Conservation (phyloP, 1,140 invertebrate genomes). For the Whitmania pigra region DNA sequence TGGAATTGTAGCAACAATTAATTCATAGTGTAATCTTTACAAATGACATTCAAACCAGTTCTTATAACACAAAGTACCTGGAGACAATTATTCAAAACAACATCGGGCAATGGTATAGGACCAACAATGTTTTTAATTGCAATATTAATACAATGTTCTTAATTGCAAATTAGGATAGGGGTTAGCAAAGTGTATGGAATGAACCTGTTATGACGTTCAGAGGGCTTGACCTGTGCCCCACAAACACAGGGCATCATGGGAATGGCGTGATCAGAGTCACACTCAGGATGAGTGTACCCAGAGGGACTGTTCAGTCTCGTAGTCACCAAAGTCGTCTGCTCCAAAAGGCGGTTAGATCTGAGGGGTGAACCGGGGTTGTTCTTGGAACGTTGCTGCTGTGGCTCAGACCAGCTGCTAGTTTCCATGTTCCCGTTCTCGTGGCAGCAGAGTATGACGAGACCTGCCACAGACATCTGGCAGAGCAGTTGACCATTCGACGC, state of each 20-base stretch:
- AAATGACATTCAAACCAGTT: too few relatives aligned
- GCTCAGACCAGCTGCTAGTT: background rate
- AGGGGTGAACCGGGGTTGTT: background rate
- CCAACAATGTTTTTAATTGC: too few relatives aligned
- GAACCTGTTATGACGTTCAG: too few relatives aligned
- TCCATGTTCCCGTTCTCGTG: background rate
- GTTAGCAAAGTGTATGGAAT: too few relatives aligned
- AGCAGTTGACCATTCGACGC: conserved; percentile 1
- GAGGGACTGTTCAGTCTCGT: background rate
- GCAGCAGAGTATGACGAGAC: conserved; percentile 2
- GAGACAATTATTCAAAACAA: too few relatives aligned
- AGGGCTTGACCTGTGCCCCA: background rate
- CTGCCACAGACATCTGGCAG: conserved; percentile 1
- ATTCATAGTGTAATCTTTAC: too few relatives aligned
- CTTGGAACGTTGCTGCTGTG: background rate
- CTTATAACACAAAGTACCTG: too few relatives aligned
- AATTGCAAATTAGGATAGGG: too few relatives aligned
- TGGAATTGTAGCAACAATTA: too few relatives aligned
- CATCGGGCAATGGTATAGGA: too few relatives aligned
- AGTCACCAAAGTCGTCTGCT: background rate
- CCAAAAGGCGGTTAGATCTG: background rate
- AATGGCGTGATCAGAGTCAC: background rate
- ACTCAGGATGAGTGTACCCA: conserved; percentile 1
- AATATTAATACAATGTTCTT: too few relatives aligned
- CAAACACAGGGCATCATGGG: conserved; percentile 11